Evolutionary conservation across 2,888 invertebrate genomes (phyloP).

Genomic region (Agrilus cyanescens): DNA sequence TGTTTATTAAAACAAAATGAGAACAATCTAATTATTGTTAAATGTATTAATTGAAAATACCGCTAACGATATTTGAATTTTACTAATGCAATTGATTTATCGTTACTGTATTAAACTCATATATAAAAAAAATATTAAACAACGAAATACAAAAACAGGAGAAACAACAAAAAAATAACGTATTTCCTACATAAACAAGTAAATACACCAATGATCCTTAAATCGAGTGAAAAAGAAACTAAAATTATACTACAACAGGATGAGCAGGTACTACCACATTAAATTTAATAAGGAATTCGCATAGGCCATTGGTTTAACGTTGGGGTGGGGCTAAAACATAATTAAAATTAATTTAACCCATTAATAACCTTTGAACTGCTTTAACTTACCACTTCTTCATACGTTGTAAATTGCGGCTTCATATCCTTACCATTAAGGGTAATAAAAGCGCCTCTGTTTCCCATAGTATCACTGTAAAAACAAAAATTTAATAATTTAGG

Average conservation of each 20-base stretch:
- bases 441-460: constrained; percentile 96
- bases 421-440: constrained; percentile 86
- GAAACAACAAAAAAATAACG: too few relatives aligned
- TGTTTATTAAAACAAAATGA: too few relatives aligned
- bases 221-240: constrained; percentile 6
- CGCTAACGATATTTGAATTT: too few relatives aligned
- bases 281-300: constrained; percentile 75
- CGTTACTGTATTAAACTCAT: too few relatives aligned
- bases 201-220: too few relatives aligned
- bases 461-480: constrained; percentile 88
- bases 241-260: constrained; percentile 9
- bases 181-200: too few relatives aligned
- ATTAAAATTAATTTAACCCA: constrained; percentile 20
- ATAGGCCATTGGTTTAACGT: constrained; percentile 96
- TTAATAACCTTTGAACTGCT: background rate
- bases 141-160: too few relatives aligned
- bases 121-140: too few relatives aligned
- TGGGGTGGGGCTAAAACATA: constrained; percentile 80
- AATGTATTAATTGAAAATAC: too few relatives aligned
- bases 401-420: constrained; percentile 81
- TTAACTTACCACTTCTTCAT: constrained; percentile 82
- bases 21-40: too few relatives aligned
- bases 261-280: constrained; percentile 50
- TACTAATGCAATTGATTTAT: too few relatives aligned
- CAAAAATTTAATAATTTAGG: constrained; percentile 1